Base-by-base conservation (phyloP, 2,888 invertebrate genomes). In the Actias luna region DNA sequence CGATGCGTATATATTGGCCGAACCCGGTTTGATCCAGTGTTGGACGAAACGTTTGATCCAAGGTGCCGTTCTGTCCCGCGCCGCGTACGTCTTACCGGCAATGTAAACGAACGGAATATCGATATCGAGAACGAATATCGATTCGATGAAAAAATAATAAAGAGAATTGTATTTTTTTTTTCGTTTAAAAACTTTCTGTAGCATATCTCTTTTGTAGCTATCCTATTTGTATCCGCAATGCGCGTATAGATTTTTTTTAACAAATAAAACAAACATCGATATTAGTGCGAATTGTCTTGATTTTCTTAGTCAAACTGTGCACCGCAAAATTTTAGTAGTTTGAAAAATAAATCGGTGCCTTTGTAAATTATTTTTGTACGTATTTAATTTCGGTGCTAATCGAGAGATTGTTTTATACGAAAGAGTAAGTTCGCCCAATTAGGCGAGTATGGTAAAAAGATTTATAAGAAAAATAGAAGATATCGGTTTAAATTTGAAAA, bases 1-100 rank as follows among this genome's bases (percentile, higher is more conserved):
- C 79, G 78, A 74, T 69, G 78, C 81, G 79, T 87, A 83, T 80
- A 83, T 85, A 85, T 85, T 87, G 87, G 85, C 86, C 83, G 83
- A 66, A n/a, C n/a, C n/a, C 35, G 35, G 12, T 2, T 7, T 7
- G 12, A 2, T 12, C 35, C 35, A 50, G 27, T 60, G 60, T 33
- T 22, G 5, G 55, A 33, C 29, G 46, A 16, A 46, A 60, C 42
- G 8, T 59, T 59, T 42, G 59, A 8, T 42, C 31, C 29, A 7
- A 12, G 12, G 5, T 35, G 12, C 35, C n/a, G n/a, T n/a, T n/a
- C n/a, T n/a, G n/a, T n/a, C n/a, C n/a, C n/a, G n/a, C n/a, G n/a
- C n/a, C n/a, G n/a, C n/a, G n/a, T n/a, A n/a, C n/a, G n/a, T n/a
- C n/a, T n/a, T n/a, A n/a, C n/a, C n/a, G n/a, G n/a, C n/a, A n/a